A percentile compares a stretch with the other conserved stretches of the same genome.
These are phyloP conservation scores for Drosophila repletoides DNA, from an alignment of 1,140 invertebrate genomes.

Conservation along the genomic window DNA sequence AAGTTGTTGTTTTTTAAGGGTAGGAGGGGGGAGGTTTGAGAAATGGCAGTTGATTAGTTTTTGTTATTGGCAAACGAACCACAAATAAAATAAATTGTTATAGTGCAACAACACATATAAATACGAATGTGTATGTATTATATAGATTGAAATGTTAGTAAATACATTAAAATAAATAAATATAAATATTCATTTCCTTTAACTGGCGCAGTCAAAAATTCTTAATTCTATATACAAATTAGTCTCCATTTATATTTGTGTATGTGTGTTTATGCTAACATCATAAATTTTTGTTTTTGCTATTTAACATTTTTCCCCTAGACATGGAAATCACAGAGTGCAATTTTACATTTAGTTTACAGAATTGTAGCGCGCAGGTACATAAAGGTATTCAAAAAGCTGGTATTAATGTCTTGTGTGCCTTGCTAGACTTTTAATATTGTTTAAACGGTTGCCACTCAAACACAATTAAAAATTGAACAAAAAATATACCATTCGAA, in stretches of 20 bases:
- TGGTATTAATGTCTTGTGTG: slow-evolving; percentile 2
- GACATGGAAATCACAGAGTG: slow-evolving; percentile 28
- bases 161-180: slow-evolving; percentile 2
- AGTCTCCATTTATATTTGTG: background rate
- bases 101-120: slow-evolving; percentile 24
- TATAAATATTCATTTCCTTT: background rate
- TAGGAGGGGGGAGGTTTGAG: slow-evolving; percentile 16
- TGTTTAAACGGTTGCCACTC: background rate
- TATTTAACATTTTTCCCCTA: background rate
- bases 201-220: slow-evolving; percentile 71
- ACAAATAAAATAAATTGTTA: slow-evolving; percentile 21
- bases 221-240: background rate
- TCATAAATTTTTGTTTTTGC: background rate
- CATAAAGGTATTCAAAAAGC: slow-evolving; percentile 8
- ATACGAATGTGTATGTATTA: slow-evolving; percentile 4
- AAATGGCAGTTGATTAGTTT: slow-evolving; percentile 63
- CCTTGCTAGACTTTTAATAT: background rate
- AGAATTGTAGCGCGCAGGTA: slow-evolving; percentile 33
- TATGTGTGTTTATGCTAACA: slow-evolving; percentile 5
- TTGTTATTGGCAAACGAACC: slow-evolving; percentile 41
- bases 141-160: background rate
- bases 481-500: no score
- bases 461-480: no score
- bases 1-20: slow-evolving; percentile 21
- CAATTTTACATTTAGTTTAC: slow-evolving; percentile 19